A percentile compares a stretch with the other conserved stretches of the same genome.
Conservation (phyloP, 2,888 invertebrate species). For the Aplocera efformata region DNA sequence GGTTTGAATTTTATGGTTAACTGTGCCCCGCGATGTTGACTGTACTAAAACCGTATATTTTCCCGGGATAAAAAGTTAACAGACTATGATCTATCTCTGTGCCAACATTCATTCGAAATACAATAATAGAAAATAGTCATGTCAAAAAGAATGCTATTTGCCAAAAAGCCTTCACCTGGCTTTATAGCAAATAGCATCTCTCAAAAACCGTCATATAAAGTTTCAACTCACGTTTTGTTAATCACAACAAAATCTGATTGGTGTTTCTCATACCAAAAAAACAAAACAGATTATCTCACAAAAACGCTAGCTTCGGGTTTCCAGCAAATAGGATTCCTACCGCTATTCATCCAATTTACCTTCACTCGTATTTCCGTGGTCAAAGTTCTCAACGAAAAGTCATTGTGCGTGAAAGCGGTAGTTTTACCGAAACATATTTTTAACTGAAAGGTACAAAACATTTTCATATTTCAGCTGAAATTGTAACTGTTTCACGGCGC, state of each 20-base stretch:
- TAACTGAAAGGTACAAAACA: constrained; percentile 68
- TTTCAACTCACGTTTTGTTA: too few species aligned
- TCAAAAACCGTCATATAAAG: too few species aligned
- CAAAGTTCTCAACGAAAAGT: constrained; percentile 64
- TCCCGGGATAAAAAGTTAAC: too few species aligned
- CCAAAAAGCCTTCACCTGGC: too few species aligned
- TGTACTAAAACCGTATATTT: too few species aligned
- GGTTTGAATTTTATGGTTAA: too few species aligned
- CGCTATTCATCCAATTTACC: constrained; percentile 17
- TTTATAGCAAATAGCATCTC: too few species aligned
- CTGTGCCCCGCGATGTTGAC: too few species aligned
- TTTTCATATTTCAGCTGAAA: constrained; percentile 76
- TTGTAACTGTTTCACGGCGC: constrained; percentile 63
- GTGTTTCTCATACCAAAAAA: background rate
- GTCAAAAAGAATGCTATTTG: too few species aligned
- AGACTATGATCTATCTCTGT: too few species aligned
- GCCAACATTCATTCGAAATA: too few species aligned
- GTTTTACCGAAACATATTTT: constrained; percentile 72
- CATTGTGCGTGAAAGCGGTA: constrained; percentile 75
- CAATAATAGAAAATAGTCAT: too few species aligned
- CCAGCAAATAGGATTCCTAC: constrained; percentile 8
- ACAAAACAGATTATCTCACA: background rate
- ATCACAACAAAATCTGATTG: background rate
- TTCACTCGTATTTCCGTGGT: constrained; percentile 37
- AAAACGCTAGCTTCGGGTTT: background rate